Evolutionary conservation across 2,888 invertebrate species (phyloP).

Genomic region (Aphodius granarius): DNA sequence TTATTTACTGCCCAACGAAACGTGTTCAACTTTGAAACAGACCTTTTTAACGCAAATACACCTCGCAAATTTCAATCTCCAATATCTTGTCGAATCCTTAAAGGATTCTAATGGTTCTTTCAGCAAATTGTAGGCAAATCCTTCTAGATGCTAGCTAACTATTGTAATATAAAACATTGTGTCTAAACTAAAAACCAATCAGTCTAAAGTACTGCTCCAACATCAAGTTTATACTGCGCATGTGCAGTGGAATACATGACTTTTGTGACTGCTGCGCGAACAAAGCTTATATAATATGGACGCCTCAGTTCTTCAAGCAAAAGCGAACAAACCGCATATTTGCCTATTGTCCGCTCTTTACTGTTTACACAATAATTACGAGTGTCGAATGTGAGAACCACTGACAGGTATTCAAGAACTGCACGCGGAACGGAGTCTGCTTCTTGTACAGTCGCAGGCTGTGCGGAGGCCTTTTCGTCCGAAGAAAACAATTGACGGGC

Average conservation of each 20-base stretch:
- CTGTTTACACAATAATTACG: neutral
- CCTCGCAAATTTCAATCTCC: no score
- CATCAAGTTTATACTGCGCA: no score
- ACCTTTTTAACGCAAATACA: neutral
- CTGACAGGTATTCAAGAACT: neutral
- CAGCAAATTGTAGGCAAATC: no score
- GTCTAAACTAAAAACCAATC: no score
- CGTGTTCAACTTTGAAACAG: neutral
- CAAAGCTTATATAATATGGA: no score
- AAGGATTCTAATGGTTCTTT: no score
- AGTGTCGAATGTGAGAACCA: neutral
- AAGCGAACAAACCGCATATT: neutral
- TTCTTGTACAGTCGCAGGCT: neutral
- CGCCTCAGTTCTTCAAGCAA: neutral
- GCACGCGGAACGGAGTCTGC: neutral
- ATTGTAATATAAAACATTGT: no score
- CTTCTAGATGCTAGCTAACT: no score
- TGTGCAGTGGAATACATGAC: no score
- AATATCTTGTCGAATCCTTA: no score
- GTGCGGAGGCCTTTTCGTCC: slow-evolving; percentile 1
- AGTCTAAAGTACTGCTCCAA: no score
- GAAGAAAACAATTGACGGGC: slow-evolving; percentile 37
- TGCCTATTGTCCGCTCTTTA: neutral
- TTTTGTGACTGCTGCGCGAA: no score
- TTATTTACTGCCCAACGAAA: neutral